These are phyloP conservation scores for Aldrovandia affinis DNA, from an alignment of 2,797 vertebrate genomes.

Conservation along the genomic window DNA sequence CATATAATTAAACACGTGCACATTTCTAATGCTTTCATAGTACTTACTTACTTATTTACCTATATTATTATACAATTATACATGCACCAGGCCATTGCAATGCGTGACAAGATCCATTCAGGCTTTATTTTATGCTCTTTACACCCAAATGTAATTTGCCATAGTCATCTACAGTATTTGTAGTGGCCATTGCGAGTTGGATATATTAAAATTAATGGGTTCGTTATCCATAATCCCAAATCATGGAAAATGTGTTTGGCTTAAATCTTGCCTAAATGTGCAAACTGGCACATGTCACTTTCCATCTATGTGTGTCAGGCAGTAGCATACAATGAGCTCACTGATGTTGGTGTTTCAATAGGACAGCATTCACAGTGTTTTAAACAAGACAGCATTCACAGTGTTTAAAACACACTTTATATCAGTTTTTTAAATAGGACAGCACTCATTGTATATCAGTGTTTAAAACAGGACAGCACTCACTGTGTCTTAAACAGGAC, in stretches of 20 bases:
- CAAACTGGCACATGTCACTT: too few species aligned
- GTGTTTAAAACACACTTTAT: too few species aligned
- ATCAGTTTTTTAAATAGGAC: too few species aligned
- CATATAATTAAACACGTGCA: not conserved
- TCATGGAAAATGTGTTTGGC: not conserved
- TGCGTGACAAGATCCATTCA: not conserved
- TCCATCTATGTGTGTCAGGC: too few species aligned
- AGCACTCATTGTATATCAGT: too few species aligned
- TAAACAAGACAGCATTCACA: too few species aligned
- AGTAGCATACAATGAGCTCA: too few species aligned
- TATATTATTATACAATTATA: not conserved
- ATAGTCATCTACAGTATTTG: not conserved
- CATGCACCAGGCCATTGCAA: not conserved
- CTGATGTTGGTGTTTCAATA: too few species aligned
- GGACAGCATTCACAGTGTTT: too few species aligned
- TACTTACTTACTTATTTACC: not conserved
- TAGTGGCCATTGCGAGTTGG: not conserved
- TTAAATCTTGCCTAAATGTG: too few species aligned
- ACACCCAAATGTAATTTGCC: not conserved
- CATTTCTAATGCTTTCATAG: not conserved
- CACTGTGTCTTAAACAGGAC: too few species aligned
- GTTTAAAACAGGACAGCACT: too few species aligned
- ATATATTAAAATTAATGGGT: conserved; percentile 6
- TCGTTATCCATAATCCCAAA: not conserved
- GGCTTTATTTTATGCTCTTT: not conserved